These are phyloP conservation scores for Tragelaphus oryx DNA, from an alignment of 2,797 vertebrate genomes.

Conservation along the genomic window DNA sequence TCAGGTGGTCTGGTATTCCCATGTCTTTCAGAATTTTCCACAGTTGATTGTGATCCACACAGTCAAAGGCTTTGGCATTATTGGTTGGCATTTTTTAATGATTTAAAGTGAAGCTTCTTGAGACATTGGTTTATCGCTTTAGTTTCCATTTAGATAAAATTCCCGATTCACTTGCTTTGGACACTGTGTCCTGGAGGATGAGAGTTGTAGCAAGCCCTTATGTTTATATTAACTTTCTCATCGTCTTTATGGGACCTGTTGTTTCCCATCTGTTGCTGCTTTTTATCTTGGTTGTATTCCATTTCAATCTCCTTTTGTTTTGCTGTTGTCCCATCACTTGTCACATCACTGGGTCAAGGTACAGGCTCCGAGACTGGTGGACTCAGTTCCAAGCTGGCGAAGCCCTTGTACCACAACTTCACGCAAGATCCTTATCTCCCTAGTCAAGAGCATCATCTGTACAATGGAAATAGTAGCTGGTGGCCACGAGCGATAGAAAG, in stretches of 20 bases:
- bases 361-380: fast-evolving
- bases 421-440: not conserved
- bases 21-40: no score
- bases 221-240: not conserved
- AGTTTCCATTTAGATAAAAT: not conserved
- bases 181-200: not conserved
- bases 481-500: not conserved
- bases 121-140: not conserved
- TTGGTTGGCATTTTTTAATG: not conserved
- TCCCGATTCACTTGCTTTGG: not conserved
- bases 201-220: not conserved
- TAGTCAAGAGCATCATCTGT: not conserved
- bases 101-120: not conserved
- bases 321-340: not conserved
- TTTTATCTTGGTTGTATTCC: not conserved
- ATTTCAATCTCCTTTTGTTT: not conserved
- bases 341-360: not conserved
- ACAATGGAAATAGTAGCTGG: not conserved
- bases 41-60: no score
- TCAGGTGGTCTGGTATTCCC: no score
- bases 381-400: not conserved
- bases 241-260: not conserved
- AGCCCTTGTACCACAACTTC: not conserved
- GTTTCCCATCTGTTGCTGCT: not conserved
- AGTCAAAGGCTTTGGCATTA: not conserved